Evolutionary conservation across 2,888 invertebrate species (phyloP), one percentile per base, ranked within the genome.

Genomic region (Lochmaea capreae): DNA sequence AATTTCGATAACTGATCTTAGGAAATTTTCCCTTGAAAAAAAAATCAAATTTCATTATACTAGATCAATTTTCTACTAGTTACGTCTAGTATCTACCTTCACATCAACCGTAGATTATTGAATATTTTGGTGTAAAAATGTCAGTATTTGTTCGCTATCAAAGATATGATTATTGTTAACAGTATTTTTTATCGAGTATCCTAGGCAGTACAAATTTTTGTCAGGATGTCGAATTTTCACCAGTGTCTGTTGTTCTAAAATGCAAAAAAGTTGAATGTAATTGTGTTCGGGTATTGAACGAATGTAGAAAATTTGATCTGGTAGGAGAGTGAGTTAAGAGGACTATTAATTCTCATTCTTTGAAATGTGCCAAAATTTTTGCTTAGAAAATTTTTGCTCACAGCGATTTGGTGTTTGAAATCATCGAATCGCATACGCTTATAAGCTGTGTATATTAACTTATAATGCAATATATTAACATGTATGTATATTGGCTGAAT

Each of bases 381-480:
- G 84, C 84, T 86, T 84, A 83, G 80, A 85, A 86, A 84, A 82
- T 82, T 85, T 84, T 86, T 87, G 87, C 87, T 87, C 87, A 87
- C 83, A 80, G 83, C 84, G 85, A 83, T 83, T 78, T 77, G 77
- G 78, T 81, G 54, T 76, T 74, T 75, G 67, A 77, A 76, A 77
- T 78, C 78, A 77, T 80, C 77, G 77, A 74, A 82, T 83, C 85
- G 86, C 82, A 83, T 87, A 87, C 87, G 87, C 87, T 87, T 87
- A 87, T 83, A 83, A 85, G 87, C 87, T 87, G 87, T 87, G 87
- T 87, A 86, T 87, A 86, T 85, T 83, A 83, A 83, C 82, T 85
- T 84, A 85, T 84, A 85, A 86, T 86, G 87, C 87, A 87, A 87
- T 87, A 86, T 82, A 49, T 39, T 59, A 39, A 42, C 16, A 83